Evolutionary conservation across 2,888 invertebrate species (phyloP).

Genomic region (Pedicia rivosa): DNA sequence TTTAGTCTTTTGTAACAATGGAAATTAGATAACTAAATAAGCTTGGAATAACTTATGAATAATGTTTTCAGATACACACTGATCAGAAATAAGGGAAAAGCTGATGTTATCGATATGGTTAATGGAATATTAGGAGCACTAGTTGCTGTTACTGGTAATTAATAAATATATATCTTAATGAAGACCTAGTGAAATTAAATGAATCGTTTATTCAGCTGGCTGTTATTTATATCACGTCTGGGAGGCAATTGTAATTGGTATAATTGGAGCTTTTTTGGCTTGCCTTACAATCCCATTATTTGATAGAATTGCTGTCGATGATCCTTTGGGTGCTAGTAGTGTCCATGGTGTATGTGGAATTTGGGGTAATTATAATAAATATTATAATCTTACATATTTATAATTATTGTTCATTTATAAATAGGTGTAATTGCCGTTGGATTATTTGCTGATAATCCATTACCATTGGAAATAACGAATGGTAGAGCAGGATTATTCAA

Average conservation of each 20-base stretch:
- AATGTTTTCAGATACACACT: slow-evolving; percentile 38
- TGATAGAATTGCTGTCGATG: slow-evolving; percentile 61
- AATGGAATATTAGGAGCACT: slow-evolving; percentile 77
- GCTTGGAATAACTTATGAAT: too few relatives aligned
- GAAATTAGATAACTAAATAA: not conserved
- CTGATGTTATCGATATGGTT: slow-evolving; percentile 73
- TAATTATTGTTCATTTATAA: too few relatives aligned
- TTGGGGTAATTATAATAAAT: too few relatives aligned
- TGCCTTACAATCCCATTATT: slow-evolving; percentile 57
- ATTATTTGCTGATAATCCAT: slow-evolving; percentile 72
- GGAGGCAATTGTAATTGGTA: slow-evolving; percentile 73
- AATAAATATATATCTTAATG: slow-evolving; percentile 7
- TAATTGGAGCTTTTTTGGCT: slow-evolving; percentile 58
- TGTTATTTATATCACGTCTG: slow-evolving; percentile 75
- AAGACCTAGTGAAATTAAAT: too few relatives aligned
- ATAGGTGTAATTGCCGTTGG: slow-evolving; percentile 84
- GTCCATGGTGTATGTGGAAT: slow-evolving; percentile 68
- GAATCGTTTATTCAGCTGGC: too few relatives aligned
- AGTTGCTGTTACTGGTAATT: slow-evolving; percentile 64
- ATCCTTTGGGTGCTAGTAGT: slow-evolving; percentile 77
- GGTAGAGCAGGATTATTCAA: slow-evolving; percentile 60
- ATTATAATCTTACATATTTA: too few relatives aligned
- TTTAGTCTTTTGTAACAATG: slow-evolving; percentile 34
- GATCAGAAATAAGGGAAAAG: slow-evolving; percentile 48
- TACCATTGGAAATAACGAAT: slow-evolving; percentile 62